A percentile compares a stretch with the other conserved stretches of the same genome.
Evolutionary conservation across 2,113 vertebrate genomes (phyloP).

Genomic region (Microcebus tavaratra): DNA sequence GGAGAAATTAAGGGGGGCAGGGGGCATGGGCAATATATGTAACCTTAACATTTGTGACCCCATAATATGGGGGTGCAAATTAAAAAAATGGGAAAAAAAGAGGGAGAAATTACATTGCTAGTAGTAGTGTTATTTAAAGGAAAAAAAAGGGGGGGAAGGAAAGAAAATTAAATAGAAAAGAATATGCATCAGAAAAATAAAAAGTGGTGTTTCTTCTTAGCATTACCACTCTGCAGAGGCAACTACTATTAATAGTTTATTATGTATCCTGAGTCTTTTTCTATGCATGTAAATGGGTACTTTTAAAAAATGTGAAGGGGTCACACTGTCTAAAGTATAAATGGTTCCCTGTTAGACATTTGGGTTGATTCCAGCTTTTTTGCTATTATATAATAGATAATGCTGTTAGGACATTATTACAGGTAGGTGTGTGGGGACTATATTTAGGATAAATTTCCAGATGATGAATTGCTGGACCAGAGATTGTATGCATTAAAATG

Average conservation of each 20-base stretch:
- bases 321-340: not conserved
- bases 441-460: not conserved
- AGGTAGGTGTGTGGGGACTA: not conserved
- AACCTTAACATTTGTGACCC: no score
- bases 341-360: not conserved
- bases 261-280: not conserved
- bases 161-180: not conserved
- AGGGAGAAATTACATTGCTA: not conserved
- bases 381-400: not conserved
- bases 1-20: not conserved
- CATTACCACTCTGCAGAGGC: not conserved
- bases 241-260: not conserved
- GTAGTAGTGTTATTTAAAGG: not conserved
- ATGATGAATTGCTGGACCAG: not conserved
- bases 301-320: not conserved
- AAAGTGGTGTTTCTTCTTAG: not conserved
- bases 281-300: not conserved
- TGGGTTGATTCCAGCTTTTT: not conserved
- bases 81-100: not conserved
- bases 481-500: not conserved
- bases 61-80: no score
- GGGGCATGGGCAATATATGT: no score
- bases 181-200: not conserved
- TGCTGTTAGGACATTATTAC: not conserved
- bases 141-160: not conserved